Evolutionary conservation across 1,140 invertebrate species (phyloP).

Genomic region (Drosophila bifasciata): DNA sequence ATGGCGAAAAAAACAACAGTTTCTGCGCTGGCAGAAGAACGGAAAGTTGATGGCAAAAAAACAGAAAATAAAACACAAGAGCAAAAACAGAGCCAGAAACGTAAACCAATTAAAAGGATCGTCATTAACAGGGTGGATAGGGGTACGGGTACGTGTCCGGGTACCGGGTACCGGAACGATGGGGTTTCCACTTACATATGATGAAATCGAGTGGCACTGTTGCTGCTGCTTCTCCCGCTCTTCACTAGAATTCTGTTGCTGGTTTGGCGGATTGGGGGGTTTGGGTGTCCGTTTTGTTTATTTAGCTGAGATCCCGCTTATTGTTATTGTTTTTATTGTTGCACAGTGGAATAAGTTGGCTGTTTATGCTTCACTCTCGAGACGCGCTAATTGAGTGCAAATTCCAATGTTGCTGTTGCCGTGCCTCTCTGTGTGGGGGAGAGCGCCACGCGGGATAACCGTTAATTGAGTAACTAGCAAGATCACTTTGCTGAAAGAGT

Average conservation of each 20-base stretch:
- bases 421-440: constrained; percentile 33
- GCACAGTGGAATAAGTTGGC: constrained; percentile 40
- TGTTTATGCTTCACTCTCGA: constrained; percentile 45
- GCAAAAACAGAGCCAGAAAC: constrained; percentile 17
- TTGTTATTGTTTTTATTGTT: constrained; percentile 60
- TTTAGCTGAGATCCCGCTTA: constrained; percentile 46
- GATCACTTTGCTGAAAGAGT: not conserved
- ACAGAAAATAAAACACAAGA: too few relatives aligned
- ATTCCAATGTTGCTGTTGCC: constrained; percentile 43
- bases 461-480: too few relatives aligned
- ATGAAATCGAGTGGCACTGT: constrained; percentile 65
- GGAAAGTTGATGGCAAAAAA: constrained; percentile 30
- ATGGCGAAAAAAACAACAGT: constrained; percentile 72
- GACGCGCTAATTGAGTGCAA: constrained; percentile 67
- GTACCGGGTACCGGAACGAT: not conserved
- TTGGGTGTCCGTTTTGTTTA: constrained; percentile 42
- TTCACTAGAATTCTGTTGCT: constrained; percentile 25
- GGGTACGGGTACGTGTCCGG: not conserved
- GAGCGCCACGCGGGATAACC: constrained; percentile 7
- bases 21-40: constrained; percentile 26
- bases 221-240: constrained; percentile 18
- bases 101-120: constrained; percentile 76
- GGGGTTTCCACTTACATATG: constrained; percentile 69
- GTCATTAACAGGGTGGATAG: constrained; percentile 20
- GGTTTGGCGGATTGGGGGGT: too few relatives aligned